Evolutionary conservation across 2,888 invertebrate species (phyloP), one percentile per base, ranked within the genome.

Genomic region (Hirtodrosophila trivittata): DNA sequence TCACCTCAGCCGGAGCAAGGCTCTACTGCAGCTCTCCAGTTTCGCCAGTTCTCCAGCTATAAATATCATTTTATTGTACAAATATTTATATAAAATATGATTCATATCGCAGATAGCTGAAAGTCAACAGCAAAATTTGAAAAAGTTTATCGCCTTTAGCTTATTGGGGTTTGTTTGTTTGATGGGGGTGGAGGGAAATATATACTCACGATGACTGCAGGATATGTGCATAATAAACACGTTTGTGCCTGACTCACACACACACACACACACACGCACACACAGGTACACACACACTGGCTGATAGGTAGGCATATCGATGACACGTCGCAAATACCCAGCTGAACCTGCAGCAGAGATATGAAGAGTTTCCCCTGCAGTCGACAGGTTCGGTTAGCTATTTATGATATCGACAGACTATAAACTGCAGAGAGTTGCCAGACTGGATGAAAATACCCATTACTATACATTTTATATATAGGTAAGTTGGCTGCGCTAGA

Each of bases 191-290:
- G 18, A 5, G 5, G 18, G 18, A 2, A 10, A 5, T n/a, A n/a
- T n/a, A n/a, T 7, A 7, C 5, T 30, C 33, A 37, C 41, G 45
- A 28, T 21, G 13, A 58, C 25, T 46, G 12, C 64, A 73, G 72
- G 73, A 73, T 73, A 55, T 32, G 30, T 39, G 41, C 16, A 25
- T 9, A 50, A 56, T 60, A 65, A 60, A 66, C 52, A 60, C 37
- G 52, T 60, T 43, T 64, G 30, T 58, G 26, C 8, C 42, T 35
- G 9, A 32, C 9, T 10, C n/a, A 10, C 28, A 43, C 7, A 49
- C n/a, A 41, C 3, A 10, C 9, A 47, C 0, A 57, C 7, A 33
- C 13, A 33, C 7, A 7, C 14, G 13, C 10, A 25, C n/a, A 16
- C 1, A n/a, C 2, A 28, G 7, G 5, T 9, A n/a, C 16, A 35